Evolutionary conservation across 2,797 vertebrate genomes (phyloP).

Genomic region (Sylvia borin): DNA sequence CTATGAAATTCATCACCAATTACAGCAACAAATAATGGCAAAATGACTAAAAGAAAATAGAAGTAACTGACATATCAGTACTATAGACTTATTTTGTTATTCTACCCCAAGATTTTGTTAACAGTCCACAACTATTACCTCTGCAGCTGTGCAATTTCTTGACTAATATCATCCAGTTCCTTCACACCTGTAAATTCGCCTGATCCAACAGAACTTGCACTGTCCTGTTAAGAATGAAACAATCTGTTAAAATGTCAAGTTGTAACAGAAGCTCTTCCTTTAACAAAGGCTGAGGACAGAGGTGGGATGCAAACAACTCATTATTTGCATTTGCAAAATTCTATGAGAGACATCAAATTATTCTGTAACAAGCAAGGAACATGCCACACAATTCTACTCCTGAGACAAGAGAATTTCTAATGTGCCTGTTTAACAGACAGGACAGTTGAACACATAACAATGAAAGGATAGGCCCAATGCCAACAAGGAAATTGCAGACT

Average conservation of each 20-base stretch:
- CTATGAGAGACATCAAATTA: not conserved
- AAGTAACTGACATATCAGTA: not conserved
- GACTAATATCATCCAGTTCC: constrained; percentile 94
- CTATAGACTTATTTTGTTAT: not conserved
- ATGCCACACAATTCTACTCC: not conserved
- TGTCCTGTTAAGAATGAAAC: constrained; percentile 81
- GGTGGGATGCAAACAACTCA: not conserved
- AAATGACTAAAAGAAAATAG: not conserved
- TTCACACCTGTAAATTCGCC: constrained; percentile 97
- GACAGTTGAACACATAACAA: not conserved
- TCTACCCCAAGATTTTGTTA: not conserved
- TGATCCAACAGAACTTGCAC: constrained; percentile 89
- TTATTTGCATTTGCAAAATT: not conserved
- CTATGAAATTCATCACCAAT: not conserved
- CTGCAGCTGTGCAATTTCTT: constrained; percentile 94
- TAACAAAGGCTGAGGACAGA: not conserved
- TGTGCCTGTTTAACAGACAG: not conserved
- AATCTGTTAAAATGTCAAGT: not conserved
- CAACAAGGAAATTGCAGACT: not conserved
- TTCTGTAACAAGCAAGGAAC: not conserved
- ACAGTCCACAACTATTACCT: constrained; percentile 76
- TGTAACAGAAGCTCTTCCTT: not conserved
- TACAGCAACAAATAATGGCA: not conserved
- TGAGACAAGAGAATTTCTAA: not conserved
- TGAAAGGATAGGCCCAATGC: not conserved